Evolutionary conservation across 2,797 vertebrate genomes (phyloP), one percentile per base, ranked within the genome.

Genomic region (Garrulus glandarius): DNA sequence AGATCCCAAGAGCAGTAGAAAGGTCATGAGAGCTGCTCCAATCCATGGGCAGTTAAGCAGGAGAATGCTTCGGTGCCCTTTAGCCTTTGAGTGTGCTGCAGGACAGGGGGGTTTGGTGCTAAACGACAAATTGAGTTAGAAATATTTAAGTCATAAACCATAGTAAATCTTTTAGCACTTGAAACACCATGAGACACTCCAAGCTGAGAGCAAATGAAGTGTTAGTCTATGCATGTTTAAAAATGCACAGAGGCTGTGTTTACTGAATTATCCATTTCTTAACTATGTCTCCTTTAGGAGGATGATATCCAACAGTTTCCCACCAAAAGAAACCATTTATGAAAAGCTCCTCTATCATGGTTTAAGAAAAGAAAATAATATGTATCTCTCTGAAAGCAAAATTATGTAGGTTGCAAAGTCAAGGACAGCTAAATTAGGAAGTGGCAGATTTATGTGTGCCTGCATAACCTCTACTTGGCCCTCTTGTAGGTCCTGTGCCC

Each of bases 41-140:
- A 1, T 63, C 82, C 83, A 56, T 53, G 82, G 82, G 69, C 84
- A 89, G 89, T 84, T 67, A 93, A 91, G 92, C 86, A 94, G 96
- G 94, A 95, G 97, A 97, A 83, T 41, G 46, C 91, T 96, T 97
- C 76, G 56, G 72, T 97, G 97, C 93, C 97, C 96, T 97, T 98
- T 96, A 95, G 97, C 96, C 96, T 97, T 88, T 83, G 94, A 95
- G 96, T 97, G 97, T 98, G 84, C 90, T 95, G 94, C 96, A 94
- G 84, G 93, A 97, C 87, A 95, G 84, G 96, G 98, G 97, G 96
- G 94, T 95, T 97, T 96, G 96, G 97, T 97, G 97, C 97, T 93
- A 86, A 97, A 96, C 96, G 97, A 98, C 98, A 98, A 98, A 98
- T 98, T 98, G 97, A 98, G 91, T 93, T 96, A 96, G 95, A 98